phyloP scores from a whole-genome alignment of 2,797 vertebrate genomes.

The Menidia menidia region DNA sequence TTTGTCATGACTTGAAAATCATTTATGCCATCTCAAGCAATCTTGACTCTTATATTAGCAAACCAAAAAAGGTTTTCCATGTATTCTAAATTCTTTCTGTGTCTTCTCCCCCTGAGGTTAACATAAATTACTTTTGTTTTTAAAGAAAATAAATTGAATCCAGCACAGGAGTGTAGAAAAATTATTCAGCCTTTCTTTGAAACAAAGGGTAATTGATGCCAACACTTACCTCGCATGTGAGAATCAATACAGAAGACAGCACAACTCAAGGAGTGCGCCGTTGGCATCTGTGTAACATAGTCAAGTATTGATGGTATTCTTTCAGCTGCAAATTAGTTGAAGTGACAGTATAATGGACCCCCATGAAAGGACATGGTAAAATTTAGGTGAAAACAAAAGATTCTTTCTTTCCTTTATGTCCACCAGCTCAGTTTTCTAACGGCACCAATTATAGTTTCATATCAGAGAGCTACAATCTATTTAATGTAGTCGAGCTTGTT shows the following conservation, averaged over 20 bases:
- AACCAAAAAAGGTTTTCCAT: slow-evolving; percentile 1
- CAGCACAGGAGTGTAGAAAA: slow-evolving; percentile 3
- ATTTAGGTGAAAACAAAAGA: slow-evolving; percentile 68
- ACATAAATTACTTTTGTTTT: slow-evolving; percentile 31
- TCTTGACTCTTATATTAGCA: neutral
- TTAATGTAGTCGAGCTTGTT: slow-evolving; percentile 57
- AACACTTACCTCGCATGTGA: slow-evolving; percentile 58
- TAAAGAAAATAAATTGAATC: slow-evolving; percentile 12
- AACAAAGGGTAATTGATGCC: slow-evolving; percentile 69
- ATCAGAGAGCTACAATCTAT: slow-evolving; percentile 66
- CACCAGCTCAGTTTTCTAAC: slow-evolving; percentile 50
- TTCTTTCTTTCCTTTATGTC: slow-evolving; percentile 51
- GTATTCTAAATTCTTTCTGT: slow-evolving; percentile 7
- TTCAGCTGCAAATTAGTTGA: slow-evolving; percentile 76
- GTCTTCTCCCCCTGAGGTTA: slow-evolving; percentile 13
- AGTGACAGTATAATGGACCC: slow-evolving; percentile 74
- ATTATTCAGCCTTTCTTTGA: slow-evolving; percentile 49
- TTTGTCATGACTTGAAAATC: neutral
- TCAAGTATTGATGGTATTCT: slow-evolving; percentile 68
- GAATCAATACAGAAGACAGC: slow-evolving; percentile 62
- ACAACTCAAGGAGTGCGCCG: slow-evolving; percentile 52
- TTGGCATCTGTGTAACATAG: slow-evolving; percentile 57
- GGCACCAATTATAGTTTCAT: slow-evolving; percentile 69
- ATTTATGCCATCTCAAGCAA: neutral
- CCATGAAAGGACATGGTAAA: slow-evolving; percentile 47